Conservation (phyloP, 2,797 vertebrate species). For the Chromobotia macracanthus region DNA sequence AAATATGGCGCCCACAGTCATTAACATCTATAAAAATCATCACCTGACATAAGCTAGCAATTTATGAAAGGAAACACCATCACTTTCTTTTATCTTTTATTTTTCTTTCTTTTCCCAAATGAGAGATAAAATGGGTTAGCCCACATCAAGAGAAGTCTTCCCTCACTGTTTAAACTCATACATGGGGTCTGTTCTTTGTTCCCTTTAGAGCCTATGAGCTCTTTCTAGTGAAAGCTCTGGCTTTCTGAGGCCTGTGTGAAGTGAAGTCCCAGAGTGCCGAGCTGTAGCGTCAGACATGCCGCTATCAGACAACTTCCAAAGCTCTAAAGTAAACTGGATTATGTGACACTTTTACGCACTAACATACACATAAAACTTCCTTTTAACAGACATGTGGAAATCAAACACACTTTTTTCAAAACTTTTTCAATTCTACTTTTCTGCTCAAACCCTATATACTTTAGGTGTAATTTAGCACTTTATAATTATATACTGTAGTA, state of each 20-base stretch:
- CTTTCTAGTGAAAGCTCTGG: slow-evolving; percentile 72
- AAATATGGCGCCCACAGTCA: neutral
- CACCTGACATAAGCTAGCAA: neutral
- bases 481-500: too few species aligned
- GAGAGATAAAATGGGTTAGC: slow-evolving; percentile 23
- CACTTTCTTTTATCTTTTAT: neutral
- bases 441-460: neutral
- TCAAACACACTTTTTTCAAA: neutral
- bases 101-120: slow-evolving; percentile 8
- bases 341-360: neutral
- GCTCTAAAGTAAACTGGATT: slow-evolving; percentile 44
- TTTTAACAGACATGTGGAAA: slow-evolving; percentile 11
- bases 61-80: neutral
- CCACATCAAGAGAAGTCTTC: slow-evolving; percentile 36
- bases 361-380: slow-evolving; percentile 3
- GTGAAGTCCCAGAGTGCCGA: slow-evolving; percentile 64
- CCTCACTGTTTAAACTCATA: slow-evolving; percentile 17
- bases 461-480: neutral
- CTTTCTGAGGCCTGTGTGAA: slow-evolving; percentile 73
- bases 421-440: neutral
- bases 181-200: slow-evolving; percentile 45
- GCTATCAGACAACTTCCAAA: slow-evolving; percentile 47
- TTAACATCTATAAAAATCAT: neutral
- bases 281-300: slow-evolving; percentile 21
- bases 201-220: slow-evolving; percentile 66